A percentile compares a stretch with the other conserved stretches of the same genome.
Evolutionary conservation across 2,888 invertebrate genomes (phyloP).

Genomic region (Phyllotreta cruciferae): DNA sequence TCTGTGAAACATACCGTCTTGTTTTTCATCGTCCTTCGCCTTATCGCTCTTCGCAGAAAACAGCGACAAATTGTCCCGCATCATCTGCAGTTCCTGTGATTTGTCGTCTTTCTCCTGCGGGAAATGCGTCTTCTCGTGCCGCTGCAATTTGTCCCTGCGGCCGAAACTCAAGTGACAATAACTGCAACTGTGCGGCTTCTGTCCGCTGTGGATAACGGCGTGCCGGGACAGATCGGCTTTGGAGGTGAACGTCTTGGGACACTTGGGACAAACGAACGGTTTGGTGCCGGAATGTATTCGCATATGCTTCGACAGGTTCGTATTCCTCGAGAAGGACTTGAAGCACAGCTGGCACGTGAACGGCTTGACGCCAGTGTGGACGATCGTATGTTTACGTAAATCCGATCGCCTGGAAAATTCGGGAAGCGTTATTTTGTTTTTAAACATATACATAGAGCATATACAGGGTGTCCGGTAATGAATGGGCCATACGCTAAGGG

Average conservation of each 20-base stretch:
- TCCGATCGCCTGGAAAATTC: slow-evolving; percentile 65
- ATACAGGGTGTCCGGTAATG: too few relatives aligned
- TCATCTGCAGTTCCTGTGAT: slow-evolving; percentile 52
- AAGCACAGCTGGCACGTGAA: slow-evolving; percentile 75
- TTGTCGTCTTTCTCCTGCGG: slow-evolving; percentile 56
- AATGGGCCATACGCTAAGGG: too few relatives aligned
- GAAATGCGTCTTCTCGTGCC: slow-evolving; percentile 71
- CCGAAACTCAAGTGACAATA: slow-evolving; percentile 73
- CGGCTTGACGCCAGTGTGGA: slow-evolving; percentile 78
- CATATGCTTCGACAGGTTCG: slow-evolving; percentile 78
- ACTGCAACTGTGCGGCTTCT: slow-evolving; percentile 70
- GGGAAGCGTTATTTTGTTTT: background rate
- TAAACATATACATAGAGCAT: too few relatives aligned
- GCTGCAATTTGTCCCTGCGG: slow-evolving; percentile 71
- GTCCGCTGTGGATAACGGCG: slow-evolving; percentile 71
- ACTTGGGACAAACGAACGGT: slow-evolving; percentile 75
- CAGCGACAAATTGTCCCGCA: slow-evolving; percentile 52
- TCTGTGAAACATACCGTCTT: slow-evolving; percentile 44
- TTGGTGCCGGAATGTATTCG: slow-evolving; percentile 75
- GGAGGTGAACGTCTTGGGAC: slow-evolving; percentile 76
- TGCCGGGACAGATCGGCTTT: slow-evolving; percentile 73
- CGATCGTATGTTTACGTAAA: slow-evolving; percentile 76
- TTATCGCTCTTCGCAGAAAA: slow-evolving; percentile 32
- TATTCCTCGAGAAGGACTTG: slow-evolving; percentile 78
- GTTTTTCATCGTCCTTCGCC: slow-evolving; percentile 36